Percentiles rank a stretch among this genome's conserved stretches.
phyloP scores from a whole-genome alignment of 2,113 vertebrate genomes.

The Cyanoramphus novaezelandiae region DNA sequence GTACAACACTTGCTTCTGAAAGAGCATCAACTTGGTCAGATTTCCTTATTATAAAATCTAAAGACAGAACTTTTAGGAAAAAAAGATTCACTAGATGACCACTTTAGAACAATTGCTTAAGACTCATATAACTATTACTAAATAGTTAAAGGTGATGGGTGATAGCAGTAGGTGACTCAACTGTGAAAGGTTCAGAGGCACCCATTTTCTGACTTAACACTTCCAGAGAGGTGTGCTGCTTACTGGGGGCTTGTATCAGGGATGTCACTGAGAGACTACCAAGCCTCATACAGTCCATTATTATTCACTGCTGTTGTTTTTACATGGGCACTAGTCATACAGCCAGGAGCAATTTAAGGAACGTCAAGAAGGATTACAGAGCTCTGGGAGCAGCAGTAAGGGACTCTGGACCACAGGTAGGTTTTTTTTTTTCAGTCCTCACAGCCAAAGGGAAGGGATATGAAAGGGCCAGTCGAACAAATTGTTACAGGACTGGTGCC shows the following conservation, averaged over 20 bases:
- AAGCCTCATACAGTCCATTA: background rate
- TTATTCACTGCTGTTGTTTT: background rate
- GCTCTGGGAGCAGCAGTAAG: background rate
- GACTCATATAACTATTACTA: background rate
- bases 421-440: background rate
- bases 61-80: background rate
- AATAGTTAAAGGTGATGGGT: background rate
- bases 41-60: background rate
- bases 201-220: background rate
- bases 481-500: background rate
- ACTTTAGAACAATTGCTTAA: background rate
- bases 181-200: background rate
- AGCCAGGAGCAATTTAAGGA: background rate
- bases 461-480: background rate
- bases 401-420: background rate
- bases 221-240: background rate
- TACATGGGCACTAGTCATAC: background rate
- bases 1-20: background rate
- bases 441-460: background rate
- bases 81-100: background rate
- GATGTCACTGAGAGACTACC: background rate
- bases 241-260: background rate
- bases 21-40: background rate
- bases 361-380: background rate
- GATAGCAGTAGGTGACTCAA: background rate